These are phyloP conservation scores for Synanthedon tipuliformis DNA, from an alignment of 2,888 invertebrate species.

Conservation along the genomic window DNA sequence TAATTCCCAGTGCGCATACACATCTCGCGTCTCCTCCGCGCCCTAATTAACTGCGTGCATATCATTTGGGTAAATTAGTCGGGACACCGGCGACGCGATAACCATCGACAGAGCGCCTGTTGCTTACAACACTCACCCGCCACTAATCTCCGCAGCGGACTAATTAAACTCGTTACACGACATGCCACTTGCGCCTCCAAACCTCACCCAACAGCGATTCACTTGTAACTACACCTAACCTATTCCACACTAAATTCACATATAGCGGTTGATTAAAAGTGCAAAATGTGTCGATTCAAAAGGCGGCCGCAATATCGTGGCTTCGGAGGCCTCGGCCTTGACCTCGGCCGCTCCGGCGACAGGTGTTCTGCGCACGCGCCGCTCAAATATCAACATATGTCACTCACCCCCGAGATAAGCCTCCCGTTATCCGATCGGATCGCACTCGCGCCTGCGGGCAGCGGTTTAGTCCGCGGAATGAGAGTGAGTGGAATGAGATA, in stretches of 20 bases:
- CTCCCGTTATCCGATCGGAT: not conserved
- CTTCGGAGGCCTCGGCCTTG: conserved; percentile 10
- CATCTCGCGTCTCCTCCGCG: not conserved
- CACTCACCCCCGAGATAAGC: conserved; percentile 32
- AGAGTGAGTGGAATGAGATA: too few relatives aligned
- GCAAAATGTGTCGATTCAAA: too few relatives aligned
- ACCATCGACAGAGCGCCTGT: not conserved
- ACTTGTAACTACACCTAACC: too few relatives aligned
- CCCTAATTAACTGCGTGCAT: conserved; percentile 1
- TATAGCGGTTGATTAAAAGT: too few relatives aligned
- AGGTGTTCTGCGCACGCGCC: conserved; percentile 5
- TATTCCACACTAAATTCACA: too few relatives aligned
- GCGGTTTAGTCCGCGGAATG: too few relatives aligned
- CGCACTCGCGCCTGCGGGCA: not conserved
- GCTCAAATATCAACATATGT: conserved; percentile 46
- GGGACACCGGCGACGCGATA: not conserved
- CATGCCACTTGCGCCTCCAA: too few relatives aligned
- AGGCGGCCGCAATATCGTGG: too few relatives aligned
- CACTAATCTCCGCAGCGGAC: too few relatives aligned
- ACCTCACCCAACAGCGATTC: too few relatives aligned
- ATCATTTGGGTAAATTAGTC: not conserved
- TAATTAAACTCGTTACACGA: too few relatives aligned
- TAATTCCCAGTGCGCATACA: conserved; percentile 10
- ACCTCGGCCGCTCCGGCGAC: conserved; percentile 22
- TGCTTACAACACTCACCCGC: too few relatives aligned